Evolutionary conservation across 1,140 invertebrate genomes (phyloP), one percentile per base, ranked within the genome.

Genomic region (Hormaphis cornu): DNA sequence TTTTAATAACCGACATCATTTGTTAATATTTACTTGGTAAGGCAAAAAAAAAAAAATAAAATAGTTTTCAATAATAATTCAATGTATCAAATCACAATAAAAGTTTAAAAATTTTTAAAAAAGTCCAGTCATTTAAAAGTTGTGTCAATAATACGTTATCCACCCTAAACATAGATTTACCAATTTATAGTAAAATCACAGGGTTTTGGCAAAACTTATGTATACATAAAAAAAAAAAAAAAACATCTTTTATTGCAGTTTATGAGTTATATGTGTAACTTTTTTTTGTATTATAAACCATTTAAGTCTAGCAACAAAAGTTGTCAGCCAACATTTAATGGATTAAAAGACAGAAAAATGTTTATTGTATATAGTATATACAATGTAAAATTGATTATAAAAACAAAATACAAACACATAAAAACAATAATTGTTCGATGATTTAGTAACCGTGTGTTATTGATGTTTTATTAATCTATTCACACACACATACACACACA

Each of bases 61-160:
- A 59, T 33, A 35, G 14, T 40, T 59, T 59, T 59, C 22, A 16
- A 42, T 24, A 24, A 22, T 56, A 37, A 22, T 10, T 30, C 18
- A 54, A 30, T 44, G 12, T 26, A 42, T 61, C 3, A 61, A 44
- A 61, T 61, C 16, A 28, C 22, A 44, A 44, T 37, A 5, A 58
- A 14, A 26, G 8, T 44, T 61, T 35, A 18, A 30, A 53, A n/a
- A 30, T 30, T 30, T 16, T 3, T 9, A 40, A 56, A 37, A 26
- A 61, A 59, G 35, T 37, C 56, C 33, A 44, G 42, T 61, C 40
- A 4, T 40, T 61, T 10, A 26, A 59, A 54, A 61, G 18, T 61
- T 46, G 40, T 61, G 30, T 12, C 40, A 10, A 46, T 42, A 18
- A 33, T 26, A 46, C 42, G 6, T 40, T 24, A 30, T 10, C 24